Percentiles rank a stretch among this genome's conserved stretches.
These are phyloP conservation scores for Metopia argyrocephala DNA, from an alignment of 2,888 invertebrate genomes.

Conservation along the genomic window DNA sequence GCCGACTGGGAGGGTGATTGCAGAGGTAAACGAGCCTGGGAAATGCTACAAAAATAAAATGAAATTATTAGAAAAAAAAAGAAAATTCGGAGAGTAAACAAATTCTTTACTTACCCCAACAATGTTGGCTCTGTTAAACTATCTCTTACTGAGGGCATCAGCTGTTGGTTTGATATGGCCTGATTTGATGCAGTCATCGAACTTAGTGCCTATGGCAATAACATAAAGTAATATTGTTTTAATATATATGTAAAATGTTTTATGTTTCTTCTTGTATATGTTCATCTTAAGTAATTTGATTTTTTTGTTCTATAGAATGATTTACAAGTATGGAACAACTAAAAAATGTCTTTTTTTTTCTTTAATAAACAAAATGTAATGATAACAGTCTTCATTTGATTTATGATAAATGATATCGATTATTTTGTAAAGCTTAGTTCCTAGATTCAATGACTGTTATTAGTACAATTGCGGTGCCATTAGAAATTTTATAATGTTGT, in stretches of 20 bases:
- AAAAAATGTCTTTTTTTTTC: neutral
- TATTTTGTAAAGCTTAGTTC: neutral
- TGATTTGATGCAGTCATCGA: conserved; percentile 83
- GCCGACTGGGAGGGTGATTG: conserved; percentile 76
- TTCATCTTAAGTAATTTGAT: neutral
- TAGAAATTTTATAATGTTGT: neutral
- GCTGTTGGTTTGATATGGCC: conserved; percentile 80
- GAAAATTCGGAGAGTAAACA: too few species aligned
- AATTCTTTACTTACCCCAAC: conserved; percentile 80
- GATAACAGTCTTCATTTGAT: conserved; percentile 49
- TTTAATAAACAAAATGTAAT: conserved; percentile 40
- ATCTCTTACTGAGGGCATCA: conserved; percentile 84
- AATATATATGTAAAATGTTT: neutral
- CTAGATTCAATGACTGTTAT: conserved; percentile 55
- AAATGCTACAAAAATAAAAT: conserved; percentile 73
- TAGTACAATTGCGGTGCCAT: conserved; percentile 54
- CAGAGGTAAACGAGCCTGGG: conserved; percentile 74
- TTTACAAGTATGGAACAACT: conserved; percentile 24
- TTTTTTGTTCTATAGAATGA: neutral
- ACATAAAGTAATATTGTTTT: conserved; percentile 3
- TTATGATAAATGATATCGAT: conserved; percentile 1
- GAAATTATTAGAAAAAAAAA: too few species aligned
- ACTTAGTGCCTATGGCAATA: conserved; percentile 75
- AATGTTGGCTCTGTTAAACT: conserved; percentile 82
- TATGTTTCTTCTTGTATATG: neutral